Percentiles rank a stretch among this genome's conserved stretches.
These are phyloP conservation scores for Marcusenius ussheri DNA, from an alignment of 2,113 vertebrate species.

Conservation along the genomic window DNA sequence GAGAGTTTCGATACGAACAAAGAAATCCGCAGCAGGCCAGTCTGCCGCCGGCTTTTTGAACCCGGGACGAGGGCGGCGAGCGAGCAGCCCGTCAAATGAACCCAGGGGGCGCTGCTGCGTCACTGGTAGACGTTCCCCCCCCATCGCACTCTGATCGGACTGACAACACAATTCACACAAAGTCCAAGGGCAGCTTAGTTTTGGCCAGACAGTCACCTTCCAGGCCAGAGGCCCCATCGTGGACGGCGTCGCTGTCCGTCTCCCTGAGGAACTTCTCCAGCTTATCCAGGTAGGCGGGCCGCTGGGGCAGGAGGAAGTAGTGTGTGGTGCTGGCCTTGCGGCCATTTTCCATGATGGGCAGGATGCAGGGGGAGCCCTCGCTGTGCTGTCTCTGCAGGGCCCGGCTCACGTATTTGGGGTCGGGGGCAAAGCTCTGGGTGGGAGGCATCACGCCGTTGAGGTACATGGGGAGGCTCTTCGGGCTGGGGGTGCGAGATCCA, in stretches of 20 bases:
- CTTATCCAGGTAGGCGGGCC: slow-evolving; percentile 70
- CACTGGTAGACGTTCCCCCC: background rate
- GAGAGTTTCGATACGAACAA: background rate
- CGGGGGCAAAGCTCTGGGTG: slow-evolving; percentile 93
- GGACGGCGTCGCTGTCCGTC: slow-evolving; percentile 39
- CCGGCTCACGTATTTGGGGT: slow-evolving; percentile 90
- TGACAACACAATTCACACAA: slow-evolving; percentile 40
- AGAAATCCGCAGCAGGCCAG: background rate
- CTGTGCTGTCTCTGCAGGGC: slow-evolving; percentile 84
- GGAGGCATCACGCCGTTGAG: slow-evolving; percentile 91
- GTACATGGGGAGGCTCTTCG: slow-evolving; percentile 87
- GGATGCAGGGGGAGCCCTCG: slow-evolving; percentile 87
- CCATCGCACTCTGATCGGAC: background rate
- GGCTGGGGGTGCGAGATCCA: slow-evolving; percentile 81
- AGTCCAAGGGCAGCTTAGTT: slow-evolving; percentile 45
- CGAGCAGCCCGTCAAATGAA: background rate
- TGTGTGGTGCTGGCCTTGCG: slow-evolving; percentile 84
- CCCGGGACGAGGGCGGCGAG: too few relatives aligned
- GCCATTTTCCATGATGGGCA: slow-evolving; percentile 87
- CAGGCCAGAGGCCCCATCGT: slow-evolving; percentile 38
- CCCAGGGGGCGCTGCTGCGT: background rate
- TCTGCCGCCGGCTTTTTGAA: background rate
- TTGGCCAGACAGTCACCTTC: slow-evolving; percentile 46
- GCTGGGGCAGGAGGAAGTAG: slow-evolving; percentile 86
- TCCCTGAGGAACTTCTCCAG: slow-evolving; percentile 67